Evolutionary conservation across 2,888 invertebrate genomes (phyloP).

Genomic region (Spisula subtruncata): DNA sequence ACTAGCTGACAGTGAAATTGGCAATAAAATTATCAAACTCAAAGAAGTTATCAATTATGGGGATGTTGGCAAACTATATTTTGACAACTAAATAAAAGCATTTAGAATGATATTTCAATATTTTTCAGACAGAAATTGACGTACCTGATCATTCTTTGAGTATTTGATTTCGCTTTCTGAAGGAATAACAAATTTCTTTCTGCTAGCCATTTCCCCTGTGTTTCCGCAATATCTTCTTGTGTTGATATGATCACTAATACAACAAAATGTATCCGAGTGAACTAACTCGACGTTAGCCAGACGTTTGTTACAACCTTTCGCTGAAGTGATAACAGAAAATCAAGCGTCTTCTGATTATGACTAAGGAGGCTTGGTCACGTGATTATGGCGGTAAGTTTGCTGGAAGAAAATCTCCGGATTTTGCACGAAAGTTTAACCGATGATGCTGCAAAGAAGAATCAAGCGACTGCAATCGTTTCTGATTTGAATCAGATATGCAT

Average conservation of each 20-base stretch:
- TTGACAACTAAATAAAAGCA: too few species aligned
- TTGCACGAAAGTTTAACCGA: constrained; percentile 75
- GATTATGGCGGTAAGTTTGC: constrained; percentile 79
- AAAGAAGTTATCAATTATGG: too few species aligned
- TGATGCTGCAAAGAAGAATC: constrained; percentile 74
- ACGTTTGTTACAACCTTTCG: neutral
- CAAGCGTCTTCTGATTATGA: constrained; percentile 14
- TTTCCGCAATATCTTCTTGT: constrained; percentile 18
- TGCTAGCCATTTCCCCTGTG: constrained; percentile 51
- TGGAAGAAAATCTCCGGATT: constrained; percentile 77
- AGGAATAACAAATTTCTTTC: constrained; percentile 56
- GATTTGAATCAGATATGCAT: constrained; percentile 83
- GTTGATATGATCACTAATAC: neutral
- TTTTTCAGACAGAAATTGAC: neutral
- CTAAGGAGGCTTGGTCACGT: constrained; percentile 27
- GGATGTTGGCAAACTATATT: too few species aligned
- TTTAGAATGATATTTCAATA: too few species aligned
- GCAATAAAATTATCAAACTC: too few species aligned
- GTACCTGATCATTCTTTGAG: neutral
- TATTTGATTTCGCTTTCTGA: constrained; percentile 43
- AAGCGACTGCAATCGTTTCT: constrained; percentile 78
- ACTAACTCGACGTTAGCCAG: neutral
- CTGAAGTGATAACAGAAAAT: neutral
- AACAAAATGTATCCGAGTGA: neutral
- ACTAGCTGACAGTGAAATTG: too few species aligned